Base-by-base conservation (phyloP, 1,140 invertebrate genomes). In the Penaeus indicus region DNA sequence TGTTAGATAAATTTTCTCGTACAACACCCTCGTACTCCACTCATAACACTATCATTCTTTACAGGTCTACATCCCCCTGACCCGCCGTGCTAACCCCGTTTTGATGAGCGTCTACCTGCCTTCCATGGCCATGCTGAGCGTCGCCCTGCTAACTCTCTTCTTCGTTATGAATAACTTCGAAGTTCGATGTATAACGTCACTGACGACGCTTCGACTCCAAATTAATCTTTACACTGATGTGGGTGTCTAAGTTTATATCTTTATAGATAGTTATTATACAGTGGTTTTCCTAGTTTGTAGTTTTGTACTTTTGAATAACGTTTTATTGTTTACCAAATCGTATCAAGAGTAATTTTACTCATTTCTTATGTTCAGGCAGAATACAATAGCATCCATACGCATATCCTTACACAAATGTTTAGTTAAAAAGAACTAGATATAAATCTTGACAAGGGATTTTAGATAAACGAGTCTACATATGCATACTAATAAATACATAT, bases 61-160 rank as follows among this genome's bases (percentile, higher is more conserved):
- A 0, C 67, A 85, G 84, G 84, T 85, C 11, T 11, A 42, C 8
- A 69, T 85, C 19, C 84, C 84, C 4, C 77, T 86, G 60, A 78
- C 77, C 16, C 72, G 85, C 1, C 77, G 85, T 27, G 61, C 16
- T 25, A 78, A 78, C 27, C 60, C 78, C 61, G 85, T 78, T 16
- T 75, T 86, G 3, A 80, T 86, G 61, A 86, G 63, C 77, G 80
- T 86, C 62, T 86, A 79, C 77, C 38, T 80, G 19, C 85, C 85
- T 3, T 86, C 85, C 38, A 10, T 86, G 25, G 80, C 77, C 77
- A 80, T 86, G 77, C 77, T 86, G 60, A 32, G 63, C 1, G 63
- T 86, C 16, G 61, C 75, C 42, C 80, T 80, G 61, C 77, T 86
- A 16, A 86, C 77, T 8, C 77, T 86, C 3, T 86, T 79, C 77